phyloP scores from a whole-genome alignment of 2,113 vertebrate genomes.

The Sapayoa aenigma region DNA sequence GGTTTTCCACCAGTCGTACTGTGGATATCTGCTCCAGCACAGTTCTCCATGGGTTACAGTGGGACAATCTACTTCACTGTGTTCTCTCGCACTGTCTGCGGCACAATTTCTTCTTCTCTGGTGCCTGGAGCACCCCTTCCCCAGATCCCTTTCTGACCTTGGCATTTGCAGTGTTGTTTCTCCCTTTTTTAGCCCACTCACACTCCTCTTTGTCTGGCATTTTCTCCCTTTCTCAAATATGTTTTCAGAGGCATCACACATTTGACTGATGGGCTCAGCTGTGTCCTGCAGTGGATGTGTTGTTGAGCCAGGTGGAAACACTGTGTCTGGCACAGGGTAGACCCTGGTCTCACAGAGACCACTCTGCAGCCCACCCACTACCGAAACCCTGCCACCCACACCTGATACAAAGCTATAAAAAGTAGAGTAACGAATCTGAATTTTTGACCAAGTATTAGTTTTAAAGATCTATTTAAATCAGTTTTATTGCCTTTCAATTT shows the following conservation, averaged over 20 bases:
- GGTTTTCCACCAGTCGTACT: rapidly evolving
- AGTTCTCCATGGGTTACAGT: not conserved
- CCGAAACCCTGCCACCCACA: not conserved
- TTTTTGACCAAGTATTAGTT: not conserved
- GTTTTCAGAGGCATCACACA: not conserved
- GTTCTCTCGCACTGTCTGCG: rapidly evolving
- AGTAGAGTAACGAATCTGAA: not conserved
- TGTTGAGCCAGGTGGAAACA: not conserved
- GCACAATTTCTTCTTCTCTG: not conserved
- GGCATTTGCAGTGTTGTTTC: not conserved
- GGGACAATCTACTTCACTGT: rapidly evolving
- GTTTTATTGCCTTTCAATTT: not conserved
- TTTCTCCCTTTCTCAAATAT: not conserved
- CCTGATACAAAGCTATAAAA: not conserved
- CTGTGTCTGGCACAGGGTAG: not conserved
- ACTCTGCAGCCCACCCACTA: not conserved
- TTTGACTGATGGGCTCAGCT: not conserved
- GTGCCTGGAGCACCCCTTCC: not conserved
- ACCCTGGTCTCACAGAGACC: not conserved
- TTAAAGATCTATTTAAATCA: not conserved
- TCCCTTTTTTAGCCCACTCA: not conserved
- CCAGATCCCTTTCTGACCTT: not conserved
- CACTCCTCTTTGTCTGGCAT: not conserved
- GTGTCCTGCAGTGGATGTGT: not conserved
- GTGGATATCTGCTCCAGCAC: not conserved